Percentiles rank a stretch among this genome's conserved stretches.
These are phyloP conservation scores for Caenorhabditis sp. DNA, from an alignment of 2,888 invertebrate genomes.

Conservation along the genomic window DNA sequence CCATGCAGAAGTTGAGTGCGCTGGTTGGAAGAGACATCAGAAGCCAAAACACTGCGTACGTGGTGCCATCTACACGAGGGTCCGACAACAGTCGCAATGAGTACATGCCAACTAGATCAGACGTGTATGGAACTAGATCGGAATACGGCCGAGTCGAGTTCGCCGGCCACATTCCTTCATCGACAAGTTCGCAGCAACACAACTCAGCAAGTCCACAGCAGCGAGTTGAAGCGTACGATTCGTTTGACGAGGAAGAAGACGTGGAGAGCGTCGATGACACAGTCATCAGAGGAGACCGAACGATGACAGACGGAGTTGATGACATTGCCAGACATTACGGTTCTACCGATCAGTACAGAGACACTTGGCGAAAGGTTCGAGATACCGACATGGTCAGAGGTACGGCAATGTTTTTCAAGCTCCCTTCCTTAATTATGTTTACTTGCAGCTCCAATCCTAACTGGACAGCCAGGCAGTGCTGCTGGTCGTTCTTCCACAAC, in stretches of 20 bases:
- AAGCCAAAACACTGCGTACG: slow-evolving; percentile 58
- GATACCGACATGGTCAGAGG: slow-evolving; percentile 66
- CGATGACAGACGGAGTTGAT: slow-evolving; percentile 54
- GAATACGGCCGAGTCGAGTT: slow-evolving; percentile 67
- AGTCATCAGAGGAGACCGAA: slow-evolving; percentile 44
- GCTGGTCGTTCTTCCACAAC: slow-evolving; percentile 59
- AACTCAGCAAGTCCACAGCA: slow-evolving; percentile 26
- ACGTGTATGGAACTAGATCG: slow-evolving; percentile 55
- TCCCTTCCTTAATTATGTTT: not conserved
- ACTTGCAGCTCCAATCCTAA: slow-evolving; percentile 49
- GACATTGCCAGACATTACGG: slow-evolving; percentile 73
- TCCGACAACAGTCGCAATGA: slow-evolving; percentile 55
- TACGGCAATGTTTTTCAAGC: not conserved
- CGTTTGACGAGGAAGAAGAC: slow-evolving; percentile 70
- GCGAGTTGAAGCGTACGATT: slow-evolving; percentile 57
- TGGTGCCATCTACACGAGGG: slow-evolving; percentile 40
- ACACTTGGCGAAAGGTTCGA: slow-evolving; percentile 73
- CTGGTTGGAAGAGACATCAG: slow-evolving; percentile 69
- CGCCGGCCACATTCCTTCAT: slow-evolving; percentile 40
- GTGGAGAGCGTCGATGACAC: slow-evolving; percentile 60
- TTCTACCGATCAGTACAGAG: slow-evolving; percentile 68
- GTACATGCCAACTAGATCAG: slow-evolving; percentile 62
- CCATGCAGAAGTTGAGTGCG: slow-evolving; percentile 68
- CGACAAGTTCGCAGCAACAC: slow-evolving; percentile 35
- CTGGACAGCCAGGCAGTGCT: slow-evolving; percentile 44